Conservation (phyloP, 2,888 invertebrate species). For the Napeogenes sylphis region DNA sequence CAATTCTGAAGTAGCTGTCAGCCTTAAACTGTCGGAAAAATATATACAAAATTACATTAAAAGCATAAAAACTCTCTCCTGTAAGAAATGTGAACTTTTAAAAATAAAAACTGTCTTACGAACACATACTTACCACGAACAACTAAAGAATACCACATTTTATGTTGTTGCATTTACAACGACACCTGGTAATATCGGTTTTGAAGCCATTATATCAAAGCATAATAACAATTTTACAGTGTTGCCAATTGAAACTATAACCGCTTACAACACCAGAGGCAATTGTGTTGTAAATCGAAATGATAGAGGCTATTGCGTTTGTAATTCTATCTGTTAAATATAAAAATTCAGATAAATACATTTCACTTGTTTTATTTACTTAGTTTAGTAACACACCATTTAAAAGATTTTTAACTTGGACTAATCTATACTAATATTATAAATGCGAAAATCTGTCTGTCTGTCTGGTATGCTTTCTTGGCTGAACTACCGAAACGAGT, state of each 20-base stretch:
- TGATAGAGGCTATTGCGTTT: slow-evolving; percentile 49
- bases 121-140: slow-evolving; percentile 45
- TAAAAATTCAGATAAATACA: slow-evolving; percentile 14
- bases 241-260: slow-evolving; percentile 71
- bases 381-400: too few species aligned
- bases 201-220: slow-evolving; percentile 80
- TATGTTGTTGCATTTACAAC: slow-evolving; percentile 81
- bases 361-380: slow-evolving; percentile 4
- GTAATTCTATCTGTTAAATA: slow-evolving; percentile 36
- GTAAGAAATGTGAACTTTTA: slow-evolving; percentile 70
- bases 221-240: slow-evolving; percentile 54
- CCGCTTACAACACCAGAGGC: slow-evolving; percentile 45
- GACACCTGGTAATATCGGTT: slow-evolving; percentile 79
- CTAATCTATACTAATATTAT: too few species aligned
- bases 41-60: slow-evolving; percentile 41
- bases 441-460: too few species aligned
- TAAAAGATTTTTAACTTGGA: too few species aligned
- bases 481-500: too few species aligned
- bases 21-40: slow-evolving; percentile 56
- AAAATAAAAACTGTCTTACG: slow-evolving; percentile 67
- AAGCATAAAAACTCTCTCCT: slow-evolving; percentile 43
- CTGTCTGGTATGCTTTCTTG: too few species aligned
- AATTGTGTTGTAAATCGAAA: slow-evolving; percentile 42
- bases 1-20: slow-evolving; percentile 58
- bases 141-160: slow-evolving; percentile 47